Conservation (phyloP, 2,888 invertebrate genomes). For the Amblyjoppa proteus region DNA sequence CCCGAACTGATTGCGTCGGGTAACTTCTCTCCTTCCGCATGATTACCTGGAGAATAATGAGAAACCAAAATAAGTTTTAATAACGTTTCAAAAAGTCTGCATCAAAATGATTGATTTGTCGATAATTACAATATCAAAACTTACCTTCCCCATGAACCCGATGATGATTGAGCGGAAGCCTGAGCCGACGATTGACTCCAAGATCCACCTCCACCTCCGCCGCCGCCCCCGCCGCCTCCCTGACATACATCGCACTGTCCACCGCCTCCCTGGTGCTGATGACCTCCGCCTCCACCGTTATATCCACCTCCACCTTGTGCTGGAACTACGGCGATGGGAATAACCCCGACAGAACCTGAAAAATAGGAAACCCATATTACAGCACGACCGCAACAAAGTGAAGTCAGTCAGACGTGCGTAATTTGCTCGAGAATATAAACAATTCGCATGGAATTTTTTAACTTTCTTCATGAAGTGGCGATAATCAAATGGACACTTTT, state of each 20-base stretch:
- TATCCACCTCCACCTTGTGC: background rate
- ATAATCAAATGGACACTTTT: too few relatives aligned
- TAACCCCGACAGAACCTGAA: constrained; percentile 60
- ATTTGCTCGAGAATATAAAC: too few relatives aligned
- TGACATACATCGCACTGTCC: constrained; percentile 51
- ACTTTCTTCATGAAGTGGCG: too few relatives aligned
- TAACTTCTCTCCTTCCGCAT: background rate
- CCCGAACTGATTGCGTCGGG: background rate
- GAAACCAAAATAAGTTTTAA: background rate
- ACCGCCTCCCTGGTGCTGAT: constrained; percentile 5
- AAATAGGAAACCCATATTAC: background rate
- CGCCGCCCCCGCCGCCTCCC: background rate
- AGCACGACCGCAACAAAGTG: background rate
- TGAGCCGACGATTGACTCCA: constrained; percentile 74
- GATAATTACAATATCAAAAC: background rate
- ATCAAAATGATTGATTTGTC: background rate
- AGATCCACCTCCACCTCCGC: constrained; percentile 63
- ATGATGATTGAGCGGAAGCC: constrained; percentile 77
- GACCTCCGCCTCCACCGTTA: constrained; percentile 58
- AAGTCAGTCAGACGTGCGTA: too few relatives aligned
- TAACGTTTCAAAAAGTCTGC: background rate
- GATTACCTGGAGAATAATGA: constrained; percentile 47
- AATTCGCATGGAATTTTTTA: too few relatives aligned
- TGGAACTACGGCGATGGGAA: constrained; percentile 66
- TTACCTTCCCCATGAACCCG: constrained; percentile 69